Evolutionary conservation across 30 jellyfish, hydroid and myxozoan genomes (phyloP), one percentile per base, ranked within the genome.

Genomic region (Aurelia sp.): DNA sequence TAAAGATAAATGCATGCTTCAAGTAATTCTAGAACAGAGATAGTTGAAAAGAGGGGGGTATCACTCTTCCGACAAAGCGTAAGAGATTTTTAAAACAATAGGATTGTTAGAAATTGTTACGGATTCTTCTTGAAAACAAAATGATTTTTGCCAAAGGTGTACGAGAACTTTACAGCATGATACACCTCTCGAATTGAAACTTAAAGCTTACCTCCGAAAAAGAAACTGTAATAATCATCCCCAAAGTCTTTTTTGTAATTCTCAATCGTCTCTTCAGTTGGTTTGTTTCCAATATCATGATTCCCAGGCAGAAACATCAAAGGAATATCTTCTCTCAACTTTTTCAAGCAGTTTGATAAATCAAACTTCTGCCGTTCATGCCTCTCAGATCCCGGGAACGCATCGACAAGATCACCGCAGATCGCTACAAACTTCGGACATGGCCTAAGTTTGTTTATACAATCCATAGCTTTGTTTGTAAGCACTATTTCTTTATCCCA

Each of bases 361-460:
- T 92, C 98, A 20, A n/a, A 52, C 19, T 23, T 92, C 74, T 92
- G 98, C 18, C 60, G 70, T 18, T 75, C 86, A 55, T 88, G 90
- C 44, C 69, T 57, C 53, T 16, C 69, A 16, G 88, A 74, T 13
- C 82, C 91, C 22, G 97, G 97, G n/a, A 53, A 75, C 18, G 96
- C 98, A 87, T 92, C 91, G 67, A 92, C 96, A 9, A 92, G 87
- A 64, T 92, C 98, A 44, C 98, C 98, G 75, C 97, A 92, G 15
- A 92, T 92, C 17, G 84, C 70, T 58, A 92, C 92, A 82, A 92
- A 92, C 60, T 87, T 87, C 16, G 98, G 98, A 50, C 71, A 61
- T 61, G 98, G 98, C 16, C 27, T 21, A 19, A 92, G 22, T 57
- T 68, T 71, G 73, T 92, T 92, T 21, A 82, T 89, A 27, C 76